Base-by-base conservation (phyloP, 2,888 invertebrate species). In the Ryuthela nishihirai region DNA sequence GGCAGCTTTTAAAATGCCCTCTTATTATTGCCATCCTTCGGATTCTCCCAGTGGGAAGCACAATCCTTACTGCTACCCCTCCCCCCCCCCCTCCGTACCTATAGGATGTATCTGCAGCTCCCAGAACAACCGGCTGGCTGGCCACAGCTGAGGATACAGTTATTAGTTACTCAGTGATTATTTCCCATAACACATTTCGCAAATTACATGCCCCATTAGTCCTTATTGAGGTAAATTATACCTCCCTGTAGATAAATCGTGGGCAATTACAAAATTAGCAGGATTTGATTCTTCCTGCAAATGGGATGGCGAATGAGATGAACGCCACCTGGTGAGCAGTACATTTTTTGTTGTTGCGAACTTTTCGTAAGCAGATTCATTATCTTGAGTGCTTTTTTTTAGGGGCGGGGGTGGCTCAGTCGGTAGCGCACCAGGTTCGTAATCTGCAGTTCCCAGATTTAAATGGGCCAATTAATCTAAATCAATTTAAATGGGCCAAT, bases 211-310 rank as follows among this genome's bases (percentile, higher is more conserved):
- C 43, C 18, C 54, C 34, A 54, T 54, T 54, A 54, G 54, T 35
- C 18, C 46, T 41, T 46, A 46, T 54, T 46, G 34, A 32, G 34
- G 23, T 38, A 42, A 54, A 54, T 54, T 54, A 41, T 35, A 35
- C 54, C 54, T 54, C 54, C 47, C 42, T 36, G 47, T 38, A 54
- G 54, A 54, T 54, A 54, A 54, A 54, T 54, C 42, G 47, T 24
- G 36, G 32, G 24, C 46, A 41, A 54, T 42, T 54, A 35, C 41
- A 17, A 35, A 43, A 54, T 47, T 54, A 47, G 43, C 32, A 42
- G 42, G 36, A 9, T 17, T 12, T 32, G n/a, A 15, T 47, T 25
- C 29, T 24, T 15, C 17, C 12, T 43, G 43, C 12, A 29, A 20
- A 29, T 25, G 25, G 12, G 18, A 15, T 17, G 32, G 43, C 12